Conservation (phyloP, 2,113 vertebrate genomes). For the Donacobius atricapilla region DNA sequence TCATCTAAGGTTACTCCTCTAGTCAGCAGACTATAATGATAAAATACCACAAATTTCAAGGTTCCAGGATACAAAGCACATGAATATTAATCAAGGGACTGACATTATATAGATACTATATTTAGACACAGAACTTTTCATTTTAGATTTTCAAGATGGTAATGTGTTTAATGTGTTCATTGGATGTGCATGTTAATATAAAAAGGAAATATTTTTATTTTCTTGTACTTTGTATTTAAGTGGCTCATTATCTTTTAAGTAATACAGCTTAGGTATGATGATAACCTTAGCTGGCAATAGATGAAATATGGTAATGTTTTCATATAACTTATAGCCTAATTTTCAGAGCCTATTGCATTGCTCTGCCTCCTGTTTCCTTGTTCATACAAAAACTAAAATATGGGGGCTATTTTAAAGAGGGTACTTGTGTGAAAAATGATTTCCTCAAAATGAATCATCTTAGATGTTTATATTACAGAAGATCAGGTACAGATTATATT, state of each 20-base stretch:
- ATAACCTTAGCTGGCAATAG: neutral
- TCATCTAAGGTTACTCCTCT: neutral
- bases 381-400: neutral
- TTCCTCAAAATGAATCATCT: neutral
- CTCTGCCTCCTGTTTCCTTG: neutral
- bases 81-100: neutral
- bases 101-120: neutral
- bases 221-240: neutral
- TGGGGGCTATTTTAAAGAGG: neutral
- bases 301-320: neutral
- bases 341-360: neutral
- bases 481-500: neutral
- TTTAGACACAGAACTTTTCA: neutral
- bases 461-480: neutral
- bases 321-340: neutral
- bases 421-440: neutral
- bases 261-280: neutral
- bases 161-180: neutral
- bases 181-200: neutral
- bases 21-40: neutral
- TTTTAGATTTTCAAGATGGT: neutral
- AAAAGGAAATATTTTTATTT: neutral
- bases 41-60: neutral
- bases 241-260: neutral
- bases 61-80: neutral